Evolutionary conservation across 2,888 invertebrate genomes (phyloP), one percentile per base, ranked within the genome.

Genomic region (Agrochola macilenta): DNA sequence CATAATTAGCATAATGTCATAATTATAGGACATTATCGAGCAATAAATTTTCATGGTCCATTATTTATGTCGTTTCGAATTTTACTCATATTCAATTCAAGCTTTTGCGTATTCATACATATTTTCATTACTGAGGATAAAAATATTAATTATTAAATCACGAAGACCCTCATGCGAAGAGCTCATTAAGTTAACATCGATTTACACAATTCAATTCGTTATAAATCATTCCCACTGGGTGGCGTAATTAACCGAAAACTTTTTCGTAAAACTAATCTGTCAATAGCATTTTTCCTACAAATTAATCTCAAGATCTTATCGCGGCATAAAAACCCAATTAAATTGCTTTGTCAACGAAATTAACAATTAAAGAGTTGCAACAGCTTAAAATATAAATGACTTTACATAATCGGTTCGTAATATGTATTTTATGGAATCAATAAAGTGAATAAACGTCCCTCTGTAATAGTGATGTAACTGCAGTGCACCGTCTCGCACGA

Each of bases 381-480:
- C 65, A 84, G 63, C 65, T 75, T 63, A 20, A 69, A 30, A 30
- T 68, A 52, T 71, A 71, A 84, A 72, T 66, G 26, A 39, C 30
- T 75, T 83, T 83, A 83, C 61, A 69, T 83, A 79, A 86, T 86
- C 74, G 54, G 52, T 61, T 39, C 64, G 64, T 81, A 69, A 58
- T 70, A 46, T 73, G 63, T 82, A 69, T 77, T 88, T 88, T 87
- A 88, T 85, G 74, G 86, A 81, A 88, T 85, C 88, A 79, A 90
- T 90, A 89, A 89, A 88, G 66, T 79, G 78, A 81, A 84, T 84
- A 83, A 89, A 87, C 76, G 81, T 74, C 73, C 63, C 65, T 69
- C 57, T 52, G 76, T 65, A 71, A 75, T 71, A 64, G 69, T 87
- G 86, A 83, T 76, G 87, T 77, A 87, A 87, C 78, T 60, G n/a